Evolutionary conservation across 2,888 invertebrate genomes (phyloP), one percentile per base, ranked within the genome.

Genomic region (Ptychoptera albimana): DNA sequence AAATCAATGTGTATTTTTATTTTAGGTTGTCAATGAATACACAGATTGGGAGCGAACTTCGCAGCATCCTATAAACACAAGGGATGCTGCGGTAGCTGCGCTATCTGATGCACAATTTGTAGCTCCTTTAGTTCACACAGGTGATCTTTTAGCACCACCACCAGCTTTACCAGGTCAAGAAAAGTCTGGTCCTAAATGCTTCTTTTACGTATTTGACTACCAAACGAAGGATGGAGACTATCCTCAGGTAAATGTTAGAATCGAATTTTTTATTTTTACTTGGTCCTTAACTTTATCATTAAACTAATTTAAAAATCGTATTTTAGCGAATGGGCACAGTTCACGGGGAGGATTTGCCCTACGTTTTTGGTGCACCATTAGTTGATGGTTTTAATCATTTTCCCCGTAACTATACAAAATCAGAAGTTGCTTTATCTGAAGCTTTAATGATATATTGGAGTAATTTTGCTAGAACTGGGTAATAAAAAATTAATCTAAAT

Each of bases 31-130:
- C 52, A 94, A 94, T 64, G 94, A 96, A 60, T 97, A 97, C 68
- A 96, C 94, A 46, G 93, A 96, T 65, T 97, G 96, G 96, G 89
- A 89, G 64, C 73, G 83, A 63, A 88, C 88, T 55, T 85, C 87
- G 58, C 73, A 87, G 66, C 88, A 87, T 64, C 88, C 89, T 39
- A 82, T 86, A 54, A 88, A 86, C 58, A 85, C 86, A 8, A 72
- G 88, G 49, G 89, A 91, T 59, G 83, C 88, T 10, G 84, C 91
- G 4, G 79, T 96, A 47, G 84, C 91, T 9, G 88, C 96, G 7
- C 67, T 97, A 37, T 91, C 92, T 50, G 93, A 94, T 62, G 92
- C 92, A 2, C 87, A 91, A 60, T 92, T 88, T 59, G 87, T 92
- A 32, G 92, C 93, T 0, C 94, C 93, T 0, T 63, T 91, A 36